Evolutionary conservation across 2,113 vertebrate species (phyloP), one percentile per base, ranked within the genome.

Genomic region (Neopipo cinnamomea): DNA sequence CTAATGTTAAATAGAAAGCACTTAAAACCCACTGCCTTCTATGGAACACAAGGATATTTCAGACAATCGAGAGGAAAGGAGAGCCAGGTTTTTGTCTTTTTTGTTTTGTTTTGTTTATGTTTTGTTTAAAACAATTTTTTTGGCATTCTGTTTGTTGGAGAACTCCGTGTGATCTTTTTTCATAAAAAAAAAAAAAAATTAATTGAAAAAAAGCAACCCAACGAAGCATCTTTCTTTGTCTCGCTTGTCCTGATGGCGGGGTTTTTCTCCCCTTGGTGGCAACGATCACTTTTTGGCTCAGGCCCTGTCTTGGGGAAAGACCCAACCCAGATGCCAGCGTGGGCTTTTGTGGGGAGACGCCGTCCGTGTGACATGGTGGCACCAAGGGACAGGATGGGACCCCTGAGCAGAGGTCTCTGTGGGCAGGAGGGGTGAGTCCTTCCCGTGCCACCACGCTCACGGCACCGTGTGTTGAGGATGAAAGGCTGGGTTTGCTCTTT

Each of bases 1-100:
- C 97, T 96, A 92, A 97, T 97, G 97, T 98, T 97, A 97, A 98
- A 98, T 97, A 97, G 93, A 98, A 97, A 99, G 98, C 99, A 98
- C 98, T 99, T 99, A 98, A 98, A 97, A 96, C 95, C 97, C 97
- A 86, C 81, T 88, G 91, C 96, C 96, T 97, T 94, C 97, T 97
- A 95, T 97, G 95, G 95, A 95, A 97, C 94, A 97, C 90, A 87
- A 97, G 95, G 98, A 97, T 97, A 97, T 96, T 95, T 93, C 97
- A 98, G 99, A 99, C 99, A 99, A 99, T 99, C 98, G 97, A 97
- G 97, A 98, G 96, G 97, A 97, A 97, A 97, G 98, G 97, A 98
- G 97, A 98, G 97, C 92, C 98, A 96, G 96, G 95, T 97, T 97
- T 98, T 96, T 96, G 91, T 96, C 91, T 97, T 79, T 97, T 91